Conservation (phyloP, 2,113 vertebrate genomes). For the Chascanopsetta lugubris region DNA sequence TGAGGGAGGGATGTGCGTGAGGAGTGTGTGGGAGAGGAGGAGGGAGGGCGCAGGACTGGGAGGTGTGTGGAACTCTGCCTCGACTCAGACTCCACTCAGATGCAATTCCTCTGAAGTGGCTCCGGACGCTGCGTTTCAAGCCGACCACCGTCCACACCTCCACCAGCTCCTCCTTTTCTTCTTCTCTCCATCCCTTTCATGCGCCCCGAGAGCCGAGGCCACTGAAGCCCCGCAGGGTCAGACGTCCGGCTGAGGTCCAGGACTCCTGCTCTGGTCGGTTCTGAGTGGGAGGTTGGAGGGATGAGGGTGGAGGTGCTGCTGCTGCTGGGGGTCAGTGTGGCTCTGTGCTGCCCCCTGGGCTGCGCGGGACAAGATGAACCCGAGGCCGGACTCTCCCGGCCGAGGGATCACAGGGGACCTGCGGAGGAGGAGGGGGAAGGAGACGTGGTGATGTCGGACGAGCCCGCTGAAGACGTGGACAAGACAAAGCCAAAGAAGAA, state of each 20-base stretch:
- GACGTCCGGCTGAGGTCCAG: slow-evolving; percentile 33
- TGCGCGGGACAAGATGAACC: slow-evolving; percentile 18
- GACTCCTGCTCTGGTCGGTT: neutral
- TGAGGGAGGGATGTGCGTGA: slow-evolving; percentile 60
- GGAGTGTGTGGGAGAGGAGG: slow-evolving; percentile 24
- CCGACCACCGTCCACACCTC: slow-evolving; percentile 22
- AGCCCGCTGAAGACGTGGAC: slow-evolving; percentile 39
- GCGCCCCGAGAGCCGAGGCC: slow-evolving; percentile 3
- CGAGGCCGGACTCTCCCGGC: slow-evolving; percentile 20
- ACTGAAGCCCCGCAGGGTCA: slow-evolving; percentile 40
- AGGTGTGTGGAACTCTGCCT: slow-evolving; percentile 45
- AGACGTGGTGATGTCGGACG: slow-evolving; percentile 58
- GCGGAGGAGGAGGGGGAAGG: slow-evolving; percentile 6
- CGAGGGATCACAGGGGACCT: slow-evolving; percentile 6
- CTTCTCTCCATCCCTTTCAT: slow-evolving; percentile 30
- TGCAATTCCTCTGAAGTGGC: slow-evolving; percentile 42
- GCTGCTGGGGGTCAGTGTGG: slow-evolving; percentile 36
- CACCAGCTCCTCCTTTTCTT: slow-evolving; percentile 33
- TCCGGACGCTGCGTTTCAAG: slow-evolving; percentile 42
- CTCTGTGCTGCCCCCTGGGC: slow-evolving; percentile 52
- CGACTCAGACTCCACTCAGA: slow-evolving; percentile 40
- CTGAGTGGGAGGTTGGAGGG: neutral
- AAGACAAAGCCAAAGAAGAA: slow-evolving; percentile 74
- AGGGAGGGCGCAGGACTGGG: slow-evolving; percentile 43
- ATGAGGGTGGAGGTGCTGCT: slow-evolving; percentile 66